These are phyloP conservation scores for Paramormyrops kingsleyae DNA, from an alignment of 2,113 vertebrate genomes.

Conservation along the genomic window DNA sequence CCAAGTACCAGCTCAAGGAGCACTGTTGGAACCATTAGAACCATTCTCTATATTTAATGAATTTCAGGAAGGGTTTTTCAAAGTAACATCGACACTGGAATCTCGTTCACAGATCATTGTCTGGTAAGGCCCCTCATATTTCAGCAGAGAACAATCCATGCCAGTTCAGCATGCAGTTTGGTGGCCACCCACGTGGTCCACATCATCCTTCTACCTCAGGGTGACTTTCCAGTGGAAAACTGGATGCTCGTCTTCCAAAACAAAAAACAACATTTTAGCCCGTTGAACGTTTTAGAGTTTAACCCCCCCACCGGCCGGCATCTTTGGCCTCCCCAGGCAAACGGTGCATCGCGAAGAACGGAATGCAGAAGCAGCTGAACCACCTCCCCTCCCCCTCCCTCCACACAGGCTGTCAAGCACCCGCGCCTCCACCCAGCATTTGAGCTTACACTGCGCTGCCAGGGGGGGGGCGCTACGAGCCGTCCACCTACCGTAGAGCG, in stretches of 20 bases:
- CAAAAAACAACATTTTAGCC: conserved; percentile 34
- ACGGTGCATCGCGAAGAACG: conserved; percentile 59
- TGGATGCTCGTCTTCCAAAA: conserved; percentile 39
- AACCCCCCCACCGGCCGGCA: not conserved
- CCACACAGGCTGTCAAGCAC: conserved; percentile 59
- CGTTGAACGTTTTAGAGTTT: not conserved
- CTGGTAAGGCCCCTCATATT: conserved; percentile 30
- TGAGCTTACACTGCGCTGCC: conserved; percentile 59
- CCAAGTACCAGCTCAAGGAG: not conserved
- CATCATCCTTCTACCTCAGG: conserved; percentile 44
- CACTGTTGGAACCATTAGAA: not conserved
- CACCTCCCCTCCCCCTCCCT: not conserved
- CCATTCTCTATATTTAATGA: not conserved
- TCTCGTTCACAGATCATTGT: conserved; percentile 42
- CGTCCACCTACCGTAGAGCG: conserved; percentile 67
- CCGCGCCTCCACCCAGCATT: conserved; percentile 45
- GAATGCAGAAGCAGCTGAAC: conserved; percentile 59
- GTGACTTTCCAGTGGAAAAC: conserved; percentile 54
- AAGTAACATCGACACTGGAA: conserved; percentile 28
- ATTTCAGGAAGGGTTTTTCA: not conserved
- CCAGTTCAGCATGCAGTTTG: conserved; percentile 70
- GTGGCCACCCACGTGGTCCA: conserved; percentile 63
- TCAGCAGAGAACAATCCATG: conserved; percentile 59
- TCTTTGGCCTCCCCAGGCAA: conserved; percentile 29
- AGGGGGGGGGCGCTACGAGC: conserved; percentile 60